Conservation (phyloP, 2,797 vertebrate species). For the Mormyrus proboscirostris region DNA sequence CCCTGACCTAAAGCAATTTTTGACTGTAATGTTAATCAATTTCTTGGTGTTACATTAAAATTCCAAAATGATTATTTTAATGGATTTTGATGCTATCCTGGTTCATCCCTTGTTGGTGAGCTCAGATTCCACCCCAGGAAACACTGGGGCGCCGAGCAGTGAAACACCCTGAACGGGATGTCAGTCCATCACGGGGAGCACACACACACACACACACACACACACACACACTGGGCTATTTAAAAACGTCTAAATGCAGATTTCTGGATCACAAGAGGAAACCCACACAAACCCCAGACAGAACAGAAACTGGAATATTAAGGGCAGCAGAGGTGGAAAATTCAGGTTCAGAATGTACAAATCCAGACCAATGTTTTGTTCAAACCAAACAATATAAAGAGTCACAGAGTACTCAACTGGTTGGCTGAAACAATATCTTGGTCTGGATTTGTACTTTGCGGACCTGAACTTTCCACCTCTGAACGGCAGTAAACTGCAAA, state of each 20-base stretch:
- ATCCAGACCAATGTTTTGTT: neutral
- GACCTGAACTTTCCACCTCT: neutral
- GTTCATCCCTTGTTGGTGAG: neutral
- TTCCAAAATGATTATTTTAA: neutral
- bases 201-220: neutral
- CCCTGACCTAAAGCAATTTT: neutral
- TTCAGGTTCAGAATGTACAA: neutral
- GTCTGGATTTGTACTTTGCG: neutral
- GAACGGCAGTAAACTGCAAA: neutral
- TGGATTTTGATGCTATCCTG: neutral
- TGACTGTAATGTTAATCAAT: neutral
- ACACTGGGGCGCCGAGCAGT: neutral
- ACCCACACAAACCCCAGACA: neutral
- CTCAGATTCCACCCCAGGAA: neutral
- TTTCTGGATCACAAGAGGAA: neutral
- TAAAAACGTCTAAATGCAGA: neutral
- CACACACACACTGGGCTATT: neutral
- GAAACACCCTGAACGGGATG: neutral
- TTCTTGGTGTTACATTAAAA: neutral
- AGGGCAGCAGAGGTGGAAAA: neutral
- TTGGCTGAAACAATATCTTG: neutral
- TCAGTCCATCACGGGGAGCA: neutral
- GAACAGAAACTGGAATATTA: neutral
- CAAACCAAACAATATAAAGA: neutral
- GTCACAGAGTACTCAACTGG: neutral